A percentile compares a stretch with the other conserved stretches of the same genome.
Evolutionary conservation across 1,140 invertebrate genomes (phyloP).

Genomic region (Diorhabda elongata): DNA sequence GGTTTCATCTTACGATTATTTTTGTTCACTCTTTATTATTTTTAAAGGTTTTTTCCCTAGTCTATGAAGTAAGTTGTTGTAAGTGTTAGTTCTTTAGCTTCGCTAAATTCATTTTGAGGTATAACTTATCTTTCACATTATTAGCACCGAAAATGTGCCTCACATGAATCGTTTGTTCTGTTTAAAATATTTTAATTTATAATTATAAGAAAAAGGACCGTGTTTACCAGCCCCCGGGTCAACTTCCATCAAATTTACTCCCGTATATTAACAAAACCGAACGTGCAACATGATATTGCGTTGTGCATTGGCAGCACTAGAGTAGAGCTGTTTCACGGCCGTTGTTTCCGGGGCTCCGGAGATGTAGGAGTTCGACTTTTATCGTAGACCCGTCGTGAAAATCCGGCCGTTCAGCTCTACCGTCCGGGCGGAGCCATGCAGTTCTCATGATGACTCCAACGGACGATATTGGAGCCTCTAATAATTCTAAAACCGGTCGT

Average conservation of each 20-base stretch:
- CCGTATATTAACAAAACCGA: constrained; percentile 6
- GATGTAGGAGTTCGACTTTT: constrained; percentile 21
- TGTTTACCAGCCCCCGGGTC: not conserved
- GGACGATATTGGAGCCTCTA: constrained; percentile 25
- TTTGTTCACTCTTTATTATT: too few species aligned
- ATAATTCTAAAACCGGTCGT: constrained; percentile 30
- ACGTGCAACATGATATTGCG: constrained; percentile 19
- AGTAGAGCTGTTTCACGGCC: constrained; percentile 31
- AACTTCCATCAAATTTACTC: constrained; percentile 12
- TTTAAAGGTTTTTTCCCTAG: too few species aligned
- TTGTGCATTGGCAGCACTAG: constrained; percentile 8
- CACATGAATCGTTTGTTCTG: too few species aligned
- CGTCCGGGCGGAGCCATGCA: constrained; percentile 41
- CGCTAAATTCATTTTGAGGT: too few species aligned
- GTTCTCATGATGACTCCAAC: constrained; percentile 31
- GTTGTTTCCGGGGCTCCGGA: constrained; percentile 35
- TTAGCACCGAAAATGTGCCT: too few species aligned
- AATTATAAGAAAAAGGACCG: not conserved
- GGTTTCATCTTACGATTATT: too few species aligned
- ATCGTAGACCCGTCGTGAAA: constrained; percentile 22
- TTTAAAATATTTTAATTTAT: too few species aligned
- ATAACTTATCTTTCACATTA: too few species aligned
- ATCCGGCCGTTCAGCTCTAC: constrained; percentile 27
- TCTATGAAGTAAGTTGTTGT: too few species aligned
- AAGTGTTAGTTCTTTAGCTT: too few species aligned